These are phyloP conservation scores for Aphidius gifuensis DNA, from an alignment of 1,140 invertebrate genomes.

Conservation along the genomic window DNA sequence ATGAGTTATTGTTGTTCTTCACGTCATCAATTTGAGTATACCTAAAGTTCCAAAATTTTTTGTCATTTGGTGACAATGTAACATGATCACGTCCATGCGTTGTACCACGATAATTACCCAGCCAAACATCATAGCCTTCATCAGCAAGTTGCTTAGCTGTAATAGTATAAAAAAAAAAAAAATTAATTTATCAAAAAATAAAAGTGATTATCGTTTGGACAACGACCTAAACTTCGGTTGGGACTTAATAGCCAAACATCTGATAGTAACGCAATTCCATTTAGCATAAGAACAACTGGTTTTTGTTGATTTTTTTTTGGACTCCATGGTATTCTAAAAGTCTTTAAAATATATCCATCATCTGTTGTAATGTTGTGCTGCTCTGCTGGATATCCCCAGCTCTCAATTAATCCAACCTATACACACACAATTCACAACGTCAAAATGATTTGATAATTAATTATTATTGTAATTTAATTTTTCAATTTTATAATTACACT, in stretches of 20 bases:
- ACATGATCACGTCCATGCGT: conserved; percentile 47
- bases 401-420: not conserved
- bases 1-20: not conserved
- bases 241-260: not conserved
- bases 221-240: not conserved
- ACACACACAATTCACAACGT: not conserved
- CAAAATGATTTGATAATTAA: not conserved
- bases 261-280: not conserved
- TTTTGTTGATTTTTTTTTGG: not conserved
- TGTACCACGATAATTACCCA: conserved; percentile 55
- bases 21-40: not conserved
- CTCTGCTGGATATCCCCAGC: not conserved
- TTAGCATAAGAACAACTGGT: not conserved
- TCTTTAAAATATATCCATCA: not conserved
- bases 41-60: conserved; percentile 56
- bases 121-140: conserved; percentile 56
- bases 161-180: not conserved
- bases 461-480: too few species aligned
- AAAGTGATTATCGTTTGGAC: too few species aligned
- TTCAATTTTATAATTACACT: too few species aligned
- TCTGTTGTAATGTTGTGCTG: not conserved
- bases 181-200: not conserved
- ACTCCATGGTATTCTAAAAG: not conserved
- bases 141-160: conserved; percentile 38
- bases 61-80: conserved; percentile 36